phyloP scores from a whole-genome alignment of 2,888 invertebrate genomes.

The Melangyna quadrimaculata region DNA sequence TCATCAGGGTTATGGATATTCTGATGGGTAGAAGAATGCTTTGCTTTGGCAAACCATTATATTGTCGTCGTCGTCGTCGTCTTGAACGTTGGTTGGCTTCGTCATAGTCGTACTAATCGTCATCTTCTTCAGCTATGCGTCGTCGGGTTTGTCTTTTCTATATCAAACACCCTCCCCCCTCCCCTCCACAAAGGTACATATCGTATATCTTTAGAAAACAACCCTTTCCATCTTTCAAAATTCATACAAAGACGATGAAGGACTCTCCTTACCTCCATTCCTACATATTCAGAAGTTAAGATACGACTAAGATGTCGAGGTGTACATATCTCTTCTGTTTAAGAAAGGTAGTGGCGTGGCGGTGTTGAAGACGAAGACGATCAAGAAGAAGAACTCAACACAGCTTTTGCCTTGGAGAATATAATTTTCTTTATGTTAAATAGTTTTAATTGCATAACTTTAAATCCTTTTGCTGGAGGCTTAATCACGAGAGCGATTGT shows the following conservation, averaged over 20 bases:
- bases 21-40: constrained; percentile 45
- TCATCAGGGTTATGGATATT: constrained; percentile 31
- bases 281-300: neutral
- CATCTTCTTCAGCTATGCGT: constrained; percentile 7
- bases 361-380: too few species aligned
- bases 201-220: neutral
- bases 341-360: neutral
- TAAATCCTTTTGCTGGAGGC: constrained; percentile 64
- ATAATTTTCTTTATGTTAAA: constrained; percentile 66
- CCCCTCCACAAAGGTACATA: constrained; percentile 24
- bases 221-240: constrained; percentile 33
- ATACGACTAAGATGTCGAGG: constrained; percentile 20
- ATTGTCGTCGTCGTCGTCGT: constrained; percentile 17
- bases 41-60: constrained; percentile 55
- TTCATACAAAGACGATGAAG: constrained; percentile 34
- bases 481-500: constrained; percentile 62
- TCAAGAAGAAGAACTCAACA: neutral
- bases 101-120: constrained; percentile 1
- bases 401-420: constrained; percentile 47
- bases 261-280: too few species aligned
- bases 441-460: constrained; percentile 68
- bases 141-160: neutral
- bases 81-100: too few species aligned
- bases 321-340: neutral
- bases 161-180: neutral